Evolutionary conservation across 2,797 vertebrate species (phyloP).

Genomic region (Alosa sapidissima): DNA sequence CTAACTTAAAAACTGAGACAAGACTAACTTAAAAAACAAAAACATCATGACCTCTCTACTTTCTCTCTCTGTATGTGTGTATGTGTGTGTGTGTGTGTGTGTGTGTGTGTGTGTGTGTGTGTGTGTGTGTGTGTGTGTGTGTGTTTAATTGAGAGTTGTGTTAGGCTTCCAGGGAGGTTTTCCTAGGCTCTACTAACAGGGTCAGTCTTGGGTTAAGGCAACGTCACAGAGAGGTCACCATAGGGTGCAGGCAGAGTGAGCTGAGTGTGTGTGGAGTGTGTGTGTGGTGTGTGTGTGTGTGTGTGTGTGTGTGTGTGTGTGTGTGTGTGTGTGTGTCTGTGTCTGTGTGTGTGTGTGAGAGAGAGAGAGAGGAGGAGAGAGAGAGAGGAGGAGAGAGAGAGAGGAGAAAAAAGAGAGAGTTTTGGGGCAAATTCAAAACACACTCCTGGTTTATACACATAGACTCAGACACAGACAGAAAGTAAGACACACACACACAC

Average conservation of each 20-base stretch:
- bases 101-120: too few species aligned
- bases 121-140: neutral
- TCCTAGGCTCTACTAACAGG: conserved; percentile 2
- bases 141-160: conserved; percentile 5
- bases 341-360: too few species aligned
- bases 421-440: neutral
- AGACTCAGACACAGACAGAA: neutral
- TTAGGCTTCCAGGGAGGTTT: neutral
- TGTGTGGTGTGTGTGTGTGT: neutral
- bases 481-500: too few species aligned
- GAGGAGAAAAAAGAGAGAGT: neutral
- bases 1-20: too few species aligned
- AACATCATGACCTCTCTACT: too few species aligned
- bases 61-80: too few species aligned
- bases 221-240: neutral
- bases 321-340: neutral
- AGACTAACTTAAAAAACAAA: too few species aligned
- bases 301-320: neutral
- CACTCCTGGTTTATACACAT: neutral
- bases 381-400: too few species aligned
- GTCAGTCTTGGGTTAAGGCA: neutral
- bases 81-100: too few species aligned
- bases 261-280: neutral
- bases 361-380: too few species aligned
- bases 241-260: neutral